A percentile compares a stretch with the other conserved stretches of the same genome.
These are phyloP conservation scores for Labeo rohita DNA, from an alignment of 2,113 vertebrate species.

Conservation along the genomic window DNA sequence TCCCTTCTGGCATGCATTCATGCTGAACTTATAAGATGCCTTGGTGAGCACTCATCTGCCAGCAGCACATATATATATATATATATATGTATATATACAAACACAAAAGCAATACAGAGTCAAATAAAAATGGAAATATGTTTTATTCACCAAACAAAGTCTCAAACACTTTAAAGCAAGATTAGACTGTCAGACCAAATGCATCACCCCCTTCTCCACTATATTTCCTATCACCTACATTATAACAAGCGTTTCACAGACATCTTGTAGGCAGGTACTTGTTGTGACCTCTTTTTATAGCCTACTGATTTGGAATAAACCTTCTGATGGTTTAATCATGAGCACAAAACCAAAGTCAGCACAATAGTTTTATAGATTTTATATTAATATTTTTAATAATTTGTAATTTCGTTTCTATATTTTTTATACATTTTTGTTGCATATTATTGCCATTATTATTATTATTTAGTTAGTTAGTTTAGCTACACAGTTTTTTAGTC, in stretches of 20 bases:
- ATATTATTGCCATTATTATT: too few species aligned
- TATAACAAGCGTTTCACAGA: background rate
- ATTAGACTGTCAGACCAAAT: background rate
- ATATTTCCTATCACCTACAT: background rate
- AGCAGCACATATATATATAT: background rate
- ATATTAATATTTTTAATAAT: too few species aligned
- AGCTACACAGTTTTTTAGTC: too few species aligned
- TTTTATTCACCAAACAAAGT: background rate
- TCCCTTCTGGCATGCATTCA: background rate
- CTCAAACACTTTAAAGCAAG: background rate
- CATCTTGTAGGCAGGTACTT: background rate
- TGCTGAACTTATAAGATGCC: background rate
- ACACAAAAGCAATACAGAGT: background rate
- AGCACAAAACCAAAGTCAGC: background rate
- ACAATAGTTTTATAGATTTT: background rate
- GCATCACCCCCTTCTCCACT: background rate
- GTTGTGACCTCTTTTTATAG: background rate
- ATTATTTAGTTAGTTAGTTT: too few species aligned
- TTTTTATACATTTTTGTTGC: too few species aligned
- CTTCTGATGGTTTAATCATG: background rate
- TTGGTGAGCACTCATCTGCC: conserved; percentile 7
- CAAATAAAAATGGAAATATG: background rate
- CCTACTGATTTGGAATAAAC: background rate
- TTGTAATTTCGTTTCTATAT: too few species aligned
- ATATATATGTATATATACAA: background rate